A percentile compares a stretch with the other conserved stretches of the same genome.
These are phyloP conservation scores for Drusus annulatus DNA, from an alignment of 1,140 invertebrate species.

Conservation along the genomic window DNA sequence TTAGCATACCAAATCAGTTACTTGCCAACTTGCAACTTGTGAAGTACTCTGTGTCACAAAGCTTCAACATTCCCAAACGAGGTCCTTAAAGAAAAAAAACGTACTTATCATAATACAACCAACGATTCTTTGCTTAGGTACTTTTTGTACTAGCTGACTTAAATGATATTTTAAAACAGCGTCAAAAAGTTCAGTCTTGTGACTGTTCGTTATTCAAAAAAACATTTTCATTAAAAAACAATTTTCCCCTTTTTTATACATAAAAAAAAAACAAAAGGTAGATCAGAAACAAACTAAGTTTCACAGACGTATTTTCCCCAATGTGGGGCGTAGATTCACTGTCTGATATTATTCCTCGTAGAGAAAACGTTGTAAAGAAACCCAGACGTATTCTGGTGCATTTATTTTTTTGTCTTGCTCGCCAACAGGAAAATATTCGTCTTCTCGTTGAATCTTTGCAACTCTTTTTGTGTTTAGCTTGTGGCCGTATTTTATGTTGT, in stretches of 20 bases:
- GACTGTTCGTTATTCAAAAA: not conserved
- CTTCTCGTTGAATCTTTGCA: not conserved
- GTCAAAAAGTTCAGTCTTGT: too few relatives aligned
- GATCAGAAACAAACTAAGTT: not conserved
- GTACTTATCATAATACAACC: too few relatives aligned
- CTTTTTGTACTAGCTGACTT: too few relatives aligned
- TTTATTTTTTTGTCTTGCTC: slow-evolving; percentile 32
- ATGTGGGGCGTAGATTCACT: not conserved
- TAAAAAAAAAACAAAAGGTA: not conserved
- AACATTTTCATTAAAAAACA: not conserved
- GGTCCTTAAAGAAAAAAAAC: too few relatives aligned
- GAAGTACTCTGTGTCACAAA: too few relatives aligned
- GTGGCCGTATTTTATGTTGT: not conserved
- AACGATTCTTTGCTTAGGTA: too few relatives aligned
- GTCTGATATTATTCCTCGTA: slow-evolving; percentile 19
- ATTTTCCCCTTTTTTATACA: not conserved
- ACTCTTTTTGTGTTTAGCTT: not conserved
- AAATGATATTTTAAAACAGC: too few relatives aligned
- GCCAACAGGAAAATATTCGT: slow-evolving; percentile 25
- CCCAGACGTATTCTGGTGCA: slow-evolving; percentile 21
- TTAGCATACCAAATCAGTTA: too few relatives aligned
- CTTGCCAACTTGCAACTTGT: too few relatives aligned
- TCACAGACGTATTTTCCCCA: not conserved
- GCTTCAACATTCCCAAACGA: too few relatives aligned
- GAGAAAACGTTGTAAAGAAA: slow-evolving; percentile 19